Evolutionary conservation across 2,888 invertebrate species (phyloP).

Genomic region (Lymantria dispar): DNA sequence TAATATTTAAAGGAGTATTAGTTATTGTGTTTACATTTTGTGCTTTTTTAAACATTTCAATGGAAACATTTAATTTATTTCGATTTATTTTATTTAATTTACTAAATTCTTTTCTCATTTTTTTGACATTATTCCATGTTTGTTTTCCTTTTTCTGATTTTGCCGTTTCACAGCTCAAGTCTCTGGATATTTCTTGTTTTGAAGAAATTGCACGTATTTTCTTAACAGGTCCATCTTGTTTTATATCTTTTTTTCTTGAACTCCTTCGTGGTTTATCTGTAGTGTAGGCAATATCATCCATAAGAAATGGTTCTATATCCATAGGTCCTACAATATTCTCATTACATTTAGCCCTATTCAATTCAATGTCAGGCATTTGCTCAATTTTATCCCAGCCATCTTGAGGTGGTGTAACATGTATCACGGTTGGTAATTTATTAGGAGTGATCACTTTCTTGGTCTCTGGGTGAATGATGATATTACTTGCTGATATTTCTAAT

Average conservation of each 20-base stretch:
- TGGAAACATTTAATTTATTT: conserved; percentile 73
- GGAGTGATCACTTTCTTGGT: conserved; percentile 41
- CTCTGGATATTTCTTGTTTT: conserved; percentile 45
- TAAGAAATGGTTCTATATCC: conserved; percentile 53
- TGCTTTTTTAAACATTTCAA: conserved; percentile 68
- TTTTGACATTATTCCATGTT: conserved; percentile 70
- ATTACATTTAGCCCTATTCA: conserved; percentile 46
- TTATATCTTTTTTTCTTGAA: conserved; percentile 55
- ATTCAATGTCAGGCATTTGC: conserved; percentile 49
- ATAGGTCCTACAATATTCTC: conserved; percentile 41
- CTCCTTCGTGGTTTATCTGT: conserved; percentile 61
- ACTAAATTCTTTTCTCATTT: conserved; percentile 73
- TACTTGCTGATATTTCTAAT: conserved; percentile 47
- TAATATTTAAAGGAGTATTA: conserved; percentile 14
- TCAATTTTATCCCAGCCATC: conserved; percentile 76
- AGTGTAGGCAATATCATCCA: conserved; percentile 55
- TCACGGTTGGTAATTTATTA: conserved; percentile 42
- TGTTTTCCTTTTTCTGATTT: conserved; percentile 50
- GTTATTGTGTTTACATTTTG: conserved; percentile 36
- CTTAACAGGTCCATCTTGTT: conserved; percentile 28
- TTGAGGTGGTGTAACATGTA: conserved; percentile 49
- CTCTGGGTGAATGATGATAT: conserved; percentile 54
- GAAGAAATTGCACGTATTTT: conserved; percentile 30
- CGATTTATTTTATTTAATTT: conserved; percentile 62
- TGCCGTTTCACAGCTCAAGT: conserved; percentile 44